Evolutionary conservation across 2,888 invertebrate species (phyloP).

Genomic region (Hypselothyrea guttata): DNA sequence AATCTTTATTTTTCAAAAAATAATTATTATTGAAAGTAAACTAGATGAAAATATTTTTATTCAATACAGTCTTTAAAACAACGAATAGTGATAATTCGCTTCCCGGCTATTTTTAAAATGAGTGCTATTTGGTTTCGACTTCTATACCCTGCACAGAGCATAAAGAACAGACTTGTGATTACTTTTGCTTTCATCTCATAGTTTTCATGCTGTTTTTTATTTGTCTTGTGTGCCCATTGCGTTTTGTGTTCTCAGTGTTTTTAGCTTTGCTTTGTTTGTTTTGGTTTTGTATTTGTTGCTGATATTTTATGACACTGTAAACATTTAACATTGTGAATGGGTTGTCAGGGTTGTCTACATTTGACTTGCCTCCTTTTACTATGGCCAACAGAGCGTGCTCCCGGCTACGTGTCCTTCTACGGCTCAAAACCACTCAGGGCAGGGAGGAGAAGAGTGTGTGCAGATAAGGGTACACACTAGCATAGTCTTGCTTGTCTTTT

Average conservation of each 20-base stretch:
- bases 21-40: no score
- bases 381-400: conserved; percentile 49
- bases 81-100: no score
- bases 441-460: background rate
- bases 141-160: no score
- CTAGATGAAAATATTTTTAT: no score
- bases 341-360: conserved; percentile 14
- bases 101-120: no score
- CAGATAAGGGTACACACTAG: conserved; percentile 5
- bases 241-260: conserved; percentile 6
- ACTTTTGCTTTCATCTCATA: conserved; percentile 12
- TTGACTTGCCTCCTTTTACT: conserved; percentile 49
- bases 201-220: conserved; percentile 31
- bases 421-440: conserved; percentile 1
- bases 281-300: conserved; percentile 61
- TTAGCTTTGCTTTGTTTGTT: conserved; percentile 27
- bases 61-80: no score
- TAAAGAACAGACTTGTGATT: background rate
- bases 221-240: conserved; percentile 28
- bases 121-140: no score
- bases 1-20: no score
- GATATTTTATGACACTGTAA: conserved; percentile 73
- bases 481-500: background rate
- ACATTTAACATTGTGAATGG: conserved; percentile 59
- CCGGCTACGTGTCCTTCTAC: conserved; percentile 49